These are phyloP conservation scores for Pelodytes ibericus DNA, from an alignment of 2,797 vertebrate genomes.

Conservation along the genomic window DNA sequence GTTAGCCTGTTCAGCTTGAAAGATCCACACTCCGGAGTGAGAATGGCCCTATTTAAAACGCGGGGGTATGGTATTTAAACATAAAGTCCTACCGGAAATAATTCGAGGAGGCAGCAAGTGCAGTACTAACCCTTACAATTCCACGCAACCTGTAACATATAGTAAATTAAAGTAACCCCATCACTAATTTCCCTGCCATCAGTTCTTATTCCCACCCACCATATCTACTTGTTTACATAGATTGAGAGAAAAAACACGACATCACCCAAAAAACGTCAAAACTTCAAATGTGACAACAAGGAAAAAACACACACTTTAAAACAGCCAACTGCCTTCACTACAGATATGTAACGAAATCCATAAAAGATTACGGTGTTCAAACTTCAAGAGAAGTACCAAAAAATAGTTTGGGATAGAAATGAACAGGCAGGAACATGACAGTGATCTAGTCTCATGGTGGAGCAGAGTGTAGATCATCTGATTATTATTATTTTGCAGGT, in stretches of 20 bases:
- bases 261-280: neutral
- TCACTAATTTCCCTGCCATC: constrained; percentile 4
- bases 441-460: neutral
- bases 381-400: constrained; percentile 30
- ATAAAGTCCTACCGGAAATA: neutral
- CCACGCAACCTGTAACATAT: neutral
- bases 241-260: neutral
- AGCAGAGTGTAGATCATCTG: neutral
- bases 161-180: neutral
- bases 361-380: neutral
- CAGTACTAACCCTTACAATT: neutral
- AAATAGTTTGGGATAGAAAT: constrained; percentile 4
- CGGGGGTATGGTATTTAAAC: neutral
- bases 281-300: neutral
- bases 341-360: constrained; percentile 2
- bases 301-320: constrained; percentile 14
- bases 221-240: neutral
- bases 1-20: constrained; percentile 35
- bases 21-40: constrained; percentile 10
- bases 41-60: neutral
- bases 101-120: neutral
- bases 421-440: constrained; percentile 10
- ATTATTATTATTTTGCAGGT: constrained; percentile 7
- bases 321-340: neutral
- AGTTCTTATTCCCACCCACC: neutral